These are phyloP conservation scores for Clitarchus hookeri DNA, from an alignment of 2,888 invertebrate species.

Conservation along the genomic window DNA sequence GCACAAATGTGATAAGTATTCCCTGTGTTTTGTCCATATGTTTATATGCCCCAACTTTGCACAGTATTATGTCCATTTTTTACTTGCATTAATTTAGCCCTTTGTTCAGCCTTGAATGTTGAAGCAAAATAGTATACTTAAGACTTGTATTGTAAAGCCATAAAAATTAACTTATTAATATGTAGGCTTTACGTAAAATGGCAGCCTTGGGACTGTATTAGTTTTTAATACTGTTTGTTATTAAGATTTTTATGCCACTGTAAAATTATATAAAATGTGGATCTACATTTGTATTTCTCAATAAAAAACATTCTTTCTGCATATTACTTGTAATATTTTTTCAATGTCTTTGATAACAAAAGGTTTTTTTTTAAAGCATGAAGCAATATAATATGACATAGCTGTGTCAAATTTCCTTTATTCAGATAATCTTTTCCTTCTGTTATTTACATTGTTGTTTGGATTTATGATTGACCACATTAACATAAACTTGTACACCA, in stretches of 20 bases:
- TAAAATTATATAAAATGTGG: neutral
- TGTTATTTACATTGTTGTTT: too few species aligned
- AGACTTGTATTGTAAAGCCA: neutral
- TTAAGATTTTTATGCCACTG: neutral
- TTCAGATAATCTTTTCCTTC: too few species aligned
- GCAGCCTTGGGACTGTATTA: too few species aligned
- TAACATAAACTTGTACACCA: too few species aligned
- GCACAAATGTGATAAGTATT: slow-evolving; percentile 14
- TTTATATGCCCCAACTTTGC: neutral
- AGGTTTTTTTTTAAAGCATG: too few species aligned
- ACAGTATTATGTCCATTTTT: neutral
- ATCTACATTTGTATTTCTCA: neutral
- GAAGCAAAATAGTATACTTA: neutral
- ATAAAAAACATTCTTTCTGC: neutral
- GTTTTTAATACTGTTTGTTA: too few species aligned
- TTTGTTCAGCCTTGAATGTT: neutral
- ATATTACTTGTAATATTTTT: neutral
- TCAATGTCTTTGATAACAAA: too few species aligned
- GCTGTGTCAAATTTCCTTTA: too few species aligned
- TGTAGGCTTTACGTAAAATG: too few species aligned
- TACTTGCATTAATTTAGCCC: neutral
- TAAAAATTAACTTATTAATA: too few species aligned
- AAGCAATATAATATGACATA: too few species aligned
- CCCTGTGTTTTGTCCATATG: neutral
- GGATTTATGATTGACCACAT: too few species aligned